Base-by-base conservation (phyloP, 2,888 invertebrate genomes). In the Abrostola triplasia region DNA sequence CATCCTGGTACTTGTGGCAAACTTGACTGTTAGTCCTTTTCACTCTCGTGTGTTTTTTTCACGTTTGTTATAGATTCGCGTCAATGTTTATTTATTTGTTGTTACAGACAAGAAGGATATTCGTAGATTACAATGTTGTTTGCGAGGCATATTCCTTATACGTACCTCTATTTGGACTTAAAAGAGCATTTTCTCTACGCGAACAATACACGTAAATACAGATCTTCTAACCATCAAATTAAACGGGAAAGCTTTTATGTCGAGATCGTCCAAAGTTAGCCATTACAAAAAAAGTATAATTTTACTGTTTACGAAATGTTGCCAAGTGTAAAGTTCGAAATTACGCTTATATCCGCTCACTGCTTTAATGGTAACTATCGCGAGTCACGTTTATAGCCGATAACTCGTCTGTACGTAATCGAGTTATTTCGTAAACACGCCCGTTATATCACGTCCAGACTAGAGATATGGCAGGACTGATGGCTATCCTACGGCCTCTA, bases 1-100 rank as follows among this genome's bases (percentile, higher is more conserved):
- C 79, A 82, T 83, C 92, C 92, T 93, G 90, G 92, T 93, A 92
- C 88, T 88, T 86, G 80, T 74, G 79, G 77, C 77, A 68, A 84
- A 84, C 80, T 83, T 80, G 77, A 82, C 81, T 81, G 80, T 82
- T 80, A 76, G 77, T 84, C 79, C 82, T 82, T 84, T 84, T 81
- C 83, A 79, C 82, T 84, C 82, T 79, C 78, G 65, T 58, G 65
- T 70, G 54, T 48, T 58, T 72, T 66, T 67, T 70, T 80, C 40
- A 9, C 50, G 41, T 59, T 67, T 61, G 24, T 67, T 62, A 60
- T 69, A 24, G 35, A 55, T 62, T 56, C 57, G 53, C 48, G 47
- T 42, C 64, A 57, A 55, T 57, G 54, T 58, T 73, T 73, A 68
- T 41, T 40, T 44, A 44, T 13, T 13, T 47, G 44, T 13, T 49